Conservation (phyloP, 2,888 invertebrate genomes). For the Chloromyia formosa region DNA sequence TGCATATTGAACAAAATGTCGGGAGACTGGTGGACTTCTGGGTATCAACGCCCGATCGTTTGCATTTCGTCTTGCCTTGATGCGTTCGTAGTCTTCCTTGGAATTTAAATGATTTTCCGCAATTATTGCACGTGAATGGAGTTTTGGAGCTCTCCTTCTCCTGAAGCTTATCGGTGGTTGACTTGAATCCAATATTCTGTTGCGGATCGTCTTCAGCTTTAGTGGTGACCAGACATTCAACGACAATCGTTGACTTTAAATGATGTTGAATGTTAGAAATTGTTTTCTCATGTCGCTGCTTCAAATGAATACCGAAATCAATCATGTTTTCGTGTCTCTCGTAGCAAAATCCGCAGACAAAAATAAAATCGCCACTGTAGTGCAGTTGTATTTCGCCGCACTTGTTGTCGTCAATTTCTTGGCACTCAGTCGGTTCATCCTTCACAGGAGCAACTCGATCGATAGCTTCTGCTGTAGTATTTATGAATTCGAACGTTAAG, state of each 20-base stretch:
- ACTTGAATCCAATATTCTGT: too few species aligned
- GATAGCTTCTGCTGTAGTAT: background rate
- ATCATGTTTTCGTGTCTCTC: background rate
- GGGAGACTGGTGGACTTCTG: background rate
- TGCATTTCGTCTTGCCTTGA: background rate
- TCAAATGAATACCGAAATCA: constrained; percentile 1
- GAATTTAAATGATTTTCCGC: background rate
- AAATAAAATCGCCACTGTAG: constrained; percentile 50
- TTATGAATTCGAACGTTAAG: background rate
- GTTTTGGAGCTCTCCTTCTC: too few species aligned
- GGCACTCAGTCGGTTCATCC: constrained; percentile 44
- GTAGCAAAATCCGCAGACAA: constrained; percentile 51
- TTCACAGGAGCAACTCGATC: constrained; percentile 40
- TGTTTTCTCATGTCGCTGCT: background rate
- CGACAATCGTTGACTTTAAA: background rate
- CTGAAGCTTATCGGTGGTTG: too few species aligned
- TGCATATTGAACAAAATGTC: background rate
- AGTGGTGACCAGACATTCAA: background rate
- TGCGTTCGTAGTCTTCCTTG: constrained; percentile 1
- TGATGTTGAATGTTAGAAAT: background rate
- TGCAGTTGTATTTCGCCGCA: constrained; percentile 49
- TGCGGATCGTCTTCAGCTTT: background rate
- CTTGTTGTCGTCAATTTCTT: constrained; percentile 48
- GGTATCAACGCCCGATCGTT: background rate
- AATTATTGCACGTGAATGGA: background rate